These are phyloP conservation scores for Caenorhabditis doughertyi DNA, from an alignment of 2,888 invertebrate species.

Conservation along the genomic window DNA sequence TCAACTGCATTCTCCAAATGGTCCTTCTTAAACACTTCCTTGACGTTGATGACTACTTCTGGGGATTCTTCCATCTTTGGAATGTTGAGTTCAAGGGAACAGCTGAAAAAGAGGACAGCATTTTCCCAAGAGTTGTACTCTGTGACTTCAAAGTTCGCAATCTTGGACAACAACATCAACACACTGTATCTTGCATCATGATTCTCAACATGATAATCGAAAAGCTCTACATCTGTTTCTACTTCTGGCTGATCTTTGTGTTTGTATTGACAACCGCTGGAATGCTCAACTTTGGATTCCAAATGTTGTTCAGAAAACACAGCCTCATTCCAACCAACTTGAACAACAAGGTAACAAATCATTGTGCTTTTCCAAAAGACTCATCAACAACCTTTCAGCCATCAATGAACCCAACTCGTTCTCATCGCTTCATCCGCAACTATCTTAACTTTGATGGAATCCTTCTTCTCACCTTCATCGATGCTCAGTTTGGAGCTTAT, in stretches of 20 bases:
- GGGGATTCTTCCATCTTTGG: conserved; percentile 61
- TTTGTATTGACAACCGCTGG: conserved; percentile 44
- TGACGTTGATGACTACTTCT: conserved; percentile 59
- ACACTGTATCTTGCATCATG: conserved; percentile 64
- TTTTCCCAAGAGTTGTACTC: conserved; percentile 58
- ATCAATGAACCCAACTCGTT: conserved; percentile 53
- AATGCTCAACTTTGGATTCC: conserved; percentile 54
- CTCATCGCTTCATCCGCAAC: conserved; percentile 49
- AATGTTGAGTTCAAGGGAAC: conserved; percentile 66
- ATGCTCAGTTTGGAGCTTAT: conserved; percentile 59
- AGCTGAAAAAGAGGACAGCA: conserved; percentile 59
- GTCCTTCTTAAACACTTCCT: conserved; percentile 57
- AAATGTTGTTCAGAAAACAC: conserved; percentile 61
- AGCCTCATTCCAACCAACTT: conserved; percentile 61
- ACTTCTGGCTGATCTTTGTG: conserved; percentile 64
- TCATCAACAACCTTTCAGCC: too few relatives aligned
- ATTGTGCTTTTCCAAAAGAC: neutral
- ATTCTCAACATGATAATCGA: conserved; percentile 62
- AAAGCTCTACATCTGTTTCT: conserved; percentile 60
- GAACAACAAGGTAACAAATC: conserved; percentile 40
- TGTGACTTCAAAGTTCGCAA: conserved; percentile 63
- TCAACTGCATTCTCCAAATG: conserved; percentile 59
- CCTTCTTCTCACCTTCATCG: conserved; percentile 57
- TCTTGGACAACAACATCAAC: conserved; percentile 61
- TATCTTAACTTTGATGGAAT: conserved; percentile 57